Evolutionary conservation across 1,140 invertebrate species (phyloP).

Genomic region (Adelges cooleyi): DNA sequence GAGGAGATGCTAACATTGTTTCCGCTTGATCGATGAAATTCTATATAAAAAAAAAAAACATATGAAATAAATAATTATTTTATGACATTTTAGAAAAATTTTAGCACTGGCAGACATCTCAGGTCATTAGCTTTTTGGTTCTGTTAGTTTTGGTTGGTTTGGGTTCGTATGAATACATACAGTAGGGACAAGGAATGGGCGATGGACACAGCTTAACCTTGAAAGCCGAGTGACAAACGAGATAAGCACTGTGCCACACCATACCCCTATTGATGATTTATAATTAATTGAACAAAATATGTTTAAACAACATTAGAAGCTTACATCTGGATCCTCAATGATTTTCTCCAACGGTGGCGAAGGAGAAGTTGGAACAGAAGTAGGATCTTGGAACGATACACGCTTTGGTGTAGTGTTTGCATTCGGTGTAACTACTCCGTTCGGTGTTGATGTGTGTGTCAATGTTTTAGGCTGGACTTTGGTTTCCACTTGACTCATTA

Average conservation of each 20-base stretch:
- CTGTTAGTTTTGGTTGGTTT: too few relatives aligned
- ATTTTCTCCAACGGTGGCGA: conserved; percentile 45
- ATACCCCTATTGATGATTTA: too few relatives aligned
- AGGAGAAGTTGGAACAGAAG: conserved; percentile 38
- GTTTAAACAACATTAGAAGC: too few relatives aligned
- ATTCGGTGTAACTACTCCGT: conserved; percentile 21
- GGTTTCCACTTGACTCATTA: conserved; percentile 51
- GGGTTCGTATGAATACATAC: too few relatives aligned
- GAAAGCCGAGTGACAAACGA: too few relatives aligned
- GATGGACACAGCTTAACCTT: too few relatives aligned
- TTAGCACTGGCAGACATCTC: too few relatives aligned
- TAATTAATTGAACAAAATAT: too few relatives aligned
- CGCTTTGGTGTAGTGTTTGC: conserved; percentile 40
- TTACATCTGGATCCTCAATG: conserved; percentile 70
- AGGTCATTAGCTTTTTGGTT: too few relatives aligned
- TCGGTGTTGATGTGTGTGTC: conserved; percentile 1
- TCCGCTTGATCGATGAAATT: conserved; percentile 69
- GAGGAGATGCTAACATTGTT: conserved; percentile 57
- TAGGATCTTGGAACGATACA: conserved; percentile 64
- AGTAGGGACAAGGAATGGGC: too few relatives aligned
- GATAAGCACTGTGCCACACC: too few relatives aligned
- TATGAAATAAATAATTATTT: background rate
- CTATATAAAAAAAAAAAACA: conserved; percentile 42
- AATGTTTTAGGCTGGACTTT: background rate
- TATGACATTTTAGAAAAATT: background rate